A percentile compares a stretch with the other conserved stretches of the same genome.
These are phyloP conservation scores for Borostomias antarcticus DNA, from an alignment of 2,797 vertebrate species.

Conservation along the genomic window DNA sequence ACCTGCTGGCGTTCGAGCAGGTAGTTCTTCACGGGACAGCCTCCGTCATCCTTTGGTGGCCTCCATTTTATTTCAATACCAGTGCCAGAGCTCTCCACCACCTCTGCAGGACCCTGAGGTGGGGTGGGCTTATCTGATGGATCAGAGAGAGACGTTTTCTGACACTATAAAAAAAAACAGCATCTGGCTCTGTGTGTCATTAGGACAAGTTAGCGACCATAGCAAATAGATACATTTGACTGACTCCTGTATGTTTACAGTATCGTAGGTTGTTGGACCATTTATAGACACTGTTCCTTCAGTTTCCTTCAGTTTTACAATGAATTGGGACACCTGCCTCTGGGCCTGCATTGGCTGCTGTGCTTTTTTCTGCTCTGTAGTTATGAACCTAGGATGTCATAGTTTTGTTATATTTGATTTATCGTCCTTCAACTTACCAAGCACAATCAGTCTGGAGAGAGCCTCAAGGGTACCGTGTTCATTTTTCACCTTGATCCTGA, in stretches of 20 bases:
- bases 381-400: too few species aligned
- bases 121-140: conserved; percentile 84
- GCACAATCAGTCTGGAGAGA: conserved; percentile 75
- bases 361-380: too few species aligned
- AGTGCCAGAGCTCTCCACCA: conserved; percentile 67
- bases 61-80: conserved; percentile 83
- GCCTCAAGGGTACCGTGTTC: conserved; percentile 78
- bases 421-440: conserved; percentile 74
- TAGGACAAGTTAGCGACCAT: background rate
- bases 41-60: conserved; percentile 84
- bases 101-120: conserved; percentile 83
- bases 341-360: too few species aligned
- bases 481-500: conserved; percentile 85
- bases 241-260: background rate
- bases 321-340: too few species aligned
- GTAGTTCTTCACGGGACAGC: conserved; percentile 79
- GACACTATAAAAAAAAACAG: background rate
- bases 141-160: background rate
- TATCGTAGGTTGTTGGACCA: background rate
- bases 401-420: background rate
- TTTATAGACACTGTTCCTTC: too few species aligned
- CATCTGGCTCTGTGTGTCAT: background rate
- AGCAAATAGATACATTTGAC: background rate
- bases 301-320: too few species aligned
- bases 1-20: conserved; percentile 81